Conservation (phyloP, 2,888 invertebrate species). For the Morpho deidamia region DNA sequence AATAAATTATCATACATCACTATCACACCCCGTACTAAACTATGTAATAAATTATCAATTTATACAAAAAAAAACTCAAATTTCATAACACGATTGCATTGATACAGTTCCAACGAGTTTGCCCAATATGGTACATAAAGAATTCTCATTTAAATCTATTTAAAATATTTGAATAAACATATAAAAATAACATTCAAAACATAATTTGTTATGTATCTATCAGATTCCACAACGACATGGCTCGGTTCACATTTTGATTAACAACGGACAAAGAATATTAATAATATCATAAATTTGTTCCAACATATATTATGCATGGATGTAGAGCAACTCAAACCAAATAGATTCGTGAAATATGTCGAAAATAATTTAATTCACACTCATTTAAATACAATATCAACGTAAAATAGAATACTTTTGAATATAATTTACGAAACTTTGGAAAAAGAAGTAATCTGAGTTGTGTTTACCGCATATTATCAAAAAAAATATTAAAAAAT, state of each 20-base stretch:
- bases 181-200: slow-evolving; percentile 14
- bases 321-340: slow-evolving; percentile 12
- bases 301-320: slow-evolving; percentile 17
- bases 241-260: slow-evolving; percentile 9
- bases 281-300: not conserved
- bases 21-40: no score
- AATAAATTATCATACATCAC: no score
- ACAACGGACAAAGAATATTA: slow-evolving; percentile 5
- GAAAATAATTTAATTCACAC: no score
- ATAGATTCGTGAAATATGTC: no score
- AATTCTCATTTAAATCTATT: slow-evolving; percentile 21
- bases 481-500: no score
- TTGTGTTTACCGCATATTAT: no score
- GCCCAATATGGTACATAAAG: slow-evolving; percentile 13
- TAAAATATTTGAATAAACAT: slow-evolving; percentile 12
- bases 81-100: slow-evolving; percentile 17
- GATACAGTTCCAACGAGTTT: slow-evolving; percentile 12
- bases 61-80: not conserved
- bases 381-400: no score
- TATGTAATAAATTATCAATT: no score
- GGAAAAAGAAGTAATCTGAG: no score
- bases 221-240: no score
- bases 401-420: no score
- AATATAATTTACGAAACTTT: no score
- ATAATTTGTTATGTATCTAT: not conserved